phyloP scores from a whole-genome alignment of 2,888 invertebrate species.

The Mythimna loreyi region DNA sequence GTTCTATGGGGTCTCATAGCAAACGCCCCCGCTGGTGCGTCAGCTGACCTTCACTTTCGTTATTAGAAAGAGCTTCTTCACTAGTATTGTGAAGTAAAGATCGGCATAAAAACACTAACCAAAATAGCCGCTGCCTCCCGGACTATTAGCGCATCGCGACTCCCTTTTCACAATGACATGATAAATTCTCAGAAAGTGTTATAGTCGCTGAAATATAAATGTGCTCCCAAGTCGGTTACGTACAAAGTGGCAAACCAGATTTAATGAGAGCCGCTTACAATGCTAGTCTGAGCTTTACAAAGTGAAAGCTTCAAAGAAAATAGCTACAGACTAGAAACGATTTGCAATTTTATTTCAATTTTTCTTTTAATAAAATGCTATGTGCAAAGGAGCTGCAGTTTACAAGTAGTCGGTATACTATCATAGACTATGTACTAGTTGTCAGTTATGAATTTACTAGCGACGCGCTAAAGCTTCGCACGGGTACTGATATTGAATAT shows the following conservation, averaged over 20 bases:
- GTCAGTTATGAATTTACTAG: background rate
- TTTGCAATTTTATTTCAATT: constrained; percentile 10
- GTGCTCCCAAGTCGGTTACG: constrained; percentile 33
- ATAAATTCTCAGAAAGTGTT: constrained; percentile 33
- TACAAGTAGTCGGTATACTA: no score
- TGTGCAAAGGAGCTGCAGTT: background rate
- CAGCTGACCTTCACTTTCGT: no score
- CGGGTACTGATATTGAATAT: no score
- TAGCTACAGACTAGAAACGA: constrained; percentile 7
- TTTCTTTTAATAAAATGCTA: constrained; percentile 15
- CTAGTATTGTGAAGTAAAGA: no score
- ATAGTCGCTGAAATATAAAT: constrained; percentile 36
- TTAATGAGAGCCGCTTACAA: constrained; percentile 54
- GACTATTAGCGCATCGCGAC: background rate
- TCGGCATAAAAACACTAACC: no score
- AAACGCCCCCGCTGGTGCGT: no score
- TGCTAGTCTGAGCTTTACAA: constrained; percentile 18
- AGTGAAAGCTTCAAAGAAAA: constrained; percentile 34
- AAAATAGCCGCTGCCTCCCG: no score
- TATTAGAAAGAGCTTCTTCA: no score
- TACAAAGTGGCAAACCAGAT: constrained; percentile 49
- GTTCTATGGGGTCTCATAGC: no score
- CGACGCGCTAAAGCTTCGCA: no score
- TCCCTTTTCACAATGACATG: constrained; percentile 1
- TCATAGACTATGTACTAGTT: background rate